Percentiles rank a stretch among this genome's conserved stretches.
Conservation (phyloP, 1,140 invertebrate species). For the Drosophila pseudoananassae region DNA sequence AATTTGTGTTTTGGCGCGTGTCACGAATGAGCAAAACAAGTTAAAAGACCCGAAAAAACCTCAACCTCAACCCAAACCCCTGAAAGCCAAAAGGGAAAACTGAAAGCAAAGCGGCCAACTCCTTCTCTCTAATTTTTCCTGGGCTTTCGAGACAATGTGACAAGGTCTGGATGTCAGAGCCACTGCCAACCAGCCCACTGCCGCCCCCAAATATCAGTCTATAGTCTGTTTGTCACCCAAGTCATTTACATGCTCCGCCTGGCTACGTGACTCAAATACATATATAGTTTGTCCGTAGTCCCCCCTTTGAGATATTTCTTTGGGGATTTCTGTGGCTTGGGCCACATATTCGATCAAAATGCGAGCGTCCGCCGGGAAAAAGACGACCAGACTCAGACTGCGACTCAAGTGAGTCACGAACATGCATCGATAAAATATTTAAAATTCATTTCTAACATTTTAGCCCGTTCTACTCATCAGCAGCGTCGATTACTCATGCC, state of each 20-base stretch:
- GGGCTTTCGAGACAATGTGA: conserved; percentile 73
- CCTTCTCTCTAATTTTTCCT: conserved; percentile 36
- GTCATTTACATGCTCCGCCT: conserved; percentile 79
- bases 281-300: conserved; percentile 25
- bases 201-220: conserved; percentile 43
- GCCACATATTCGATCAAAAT: conserved; percentile 74
- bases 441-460: conserved; percentile 82
- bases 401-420: conserved; percentile 73
- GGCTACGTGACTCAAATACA: conserved; percentile 78
- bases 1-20: conserved; percentile 80
- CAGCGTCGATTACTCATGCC: conserved; percentile 52
- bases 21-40: conserved; percentile 70
- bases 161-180: conserved; percentile 32
- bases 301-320: conserved; percentile 37
- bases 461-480: conserved; percentile 40
- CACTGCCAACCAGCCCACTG: conserved; percentile 16
- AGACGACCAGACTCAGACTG: conserved; percentile 21
- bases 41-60: conserved; percentile 39
- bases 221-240: conserved; percentile 78
- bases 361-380: conserved; percentile 50
- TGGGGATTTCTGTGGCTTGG: conserved; percentile 59
- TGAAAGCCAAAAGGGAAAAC: not conserved
- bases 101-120: conserved; percentile 49
- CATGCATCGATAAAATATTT: conserved; percentile 78
- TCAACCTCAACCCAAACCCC: not conserved